These are phyloP conservation scores for Patagioenas fasciata DNA, from an alignment of 2,113 vertebrate species.

Conservation along the genomic window DNA sequence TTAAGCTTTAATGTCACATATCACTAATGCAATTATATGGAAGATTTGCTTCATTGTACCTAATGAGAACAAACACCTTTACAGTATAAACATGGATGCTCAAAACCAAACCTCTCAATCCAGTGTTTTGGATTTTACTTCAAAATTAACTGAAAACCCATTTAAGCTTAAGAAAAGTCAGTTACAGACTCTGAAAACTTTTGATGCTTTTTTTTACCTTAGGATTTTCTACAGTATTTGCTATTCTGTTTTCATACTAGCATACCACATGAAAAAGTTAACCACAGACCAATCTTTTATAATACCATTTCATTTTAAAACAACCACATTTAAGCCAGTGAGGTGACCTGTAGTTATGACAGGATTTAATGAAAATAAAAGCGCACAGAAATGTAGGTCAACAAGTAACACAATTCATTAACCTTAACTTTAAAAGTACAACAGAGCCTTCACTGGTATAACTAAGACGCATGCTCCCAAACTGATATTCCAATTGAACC, in stretches of 20 bases:
- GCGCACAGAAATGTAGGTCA: neutral
- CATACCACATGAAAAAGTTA: neutral
- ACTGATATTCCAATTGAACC: neutral
- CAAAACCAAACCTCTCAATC: conserved; percentile 49
- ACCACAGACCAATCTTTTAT: neutral
- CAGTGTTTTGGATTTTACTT: neutral
- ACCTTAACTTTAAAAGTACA: neutral
- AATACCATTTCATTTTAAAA: neutral
- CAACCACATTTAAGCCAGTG: neutral
- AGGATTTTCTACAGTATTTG: neutral
- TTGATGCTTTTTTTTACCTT: neutral
- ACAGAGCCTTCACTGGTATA: neutral
- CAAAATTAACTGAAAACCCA: conserved; percentile 1
- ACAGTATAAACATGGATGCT: conserved; percentile 67
- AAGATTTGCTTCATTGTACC: conserved; percentile 77
- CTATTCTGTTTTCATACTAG: neutral
- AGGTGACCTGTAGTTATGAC: neutral
- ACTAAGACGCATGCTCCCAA: neutral
- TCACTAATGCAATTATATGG: conserved; percentile 78
- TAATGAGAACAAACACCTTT: conserved; percentile 77
- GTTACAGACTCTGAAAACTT: neutral
- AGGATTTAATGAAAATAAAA: neutral
- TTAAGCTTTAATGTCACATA: conserved; percentile 78
- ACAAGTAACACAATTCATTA: neutral
- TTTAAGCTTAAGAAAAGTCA: neutral